A percentile compares a stretch with the other conserved stretches of the same genome.
phyloP scores from a whole-genome alignment of 2,113 vertebrate genomes.

The Bufo bufo region DNA sequence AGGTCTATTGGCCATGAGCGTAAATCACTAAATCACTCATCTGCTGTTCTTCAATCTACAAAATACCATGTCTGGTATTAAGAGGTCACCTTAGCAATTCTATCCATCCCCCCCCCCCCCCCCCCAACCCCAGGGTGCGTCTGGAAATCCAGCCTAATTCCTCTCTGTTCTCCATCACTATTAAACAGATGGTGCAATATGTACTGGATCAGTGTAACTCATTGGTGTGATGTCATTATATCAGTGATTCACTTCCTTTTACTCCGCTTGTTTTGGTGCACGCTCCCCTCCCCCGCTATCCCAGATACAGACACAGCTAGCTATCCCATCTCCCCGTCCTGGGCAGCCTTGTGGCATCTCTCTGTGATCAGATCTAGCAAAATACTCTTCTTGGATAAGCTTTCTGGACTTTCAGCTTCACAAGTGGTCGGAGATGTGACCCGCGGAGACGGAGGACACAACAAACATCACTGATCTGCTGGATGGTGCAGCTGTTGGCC shows the following conservation, averaged over 20 bases:
- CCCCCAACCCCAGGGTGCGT: neutral
- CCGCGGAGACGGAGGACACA: neutral
- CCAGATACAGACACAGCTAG: neutral
- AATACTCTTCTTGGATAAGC: neutral
- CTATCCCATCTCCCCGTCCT: neutral
- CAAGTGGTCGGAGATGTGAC: neutral
- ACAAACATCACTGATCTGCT: neutral
- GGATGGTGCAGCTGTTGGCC: neutral
- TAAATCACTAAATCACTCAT: neutral
- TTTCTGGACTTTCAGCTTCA: neutral
- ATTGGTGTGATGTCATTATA: neutral
- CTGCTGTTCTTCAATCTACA: neutral
- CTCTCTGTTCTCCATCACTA: neutral
- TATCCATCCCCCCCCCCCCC: neutral
- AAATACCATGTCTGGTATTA: neutral
- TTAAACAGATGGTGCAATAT: slow-evolving; percentile 25
- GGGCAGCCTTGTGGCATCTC: neutral
- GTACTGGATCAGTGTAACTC: neutral
- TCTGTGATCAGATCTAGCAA: too few relatives aligned
- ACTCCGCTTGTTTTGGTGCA: neutral
- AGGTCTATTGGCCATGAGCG: neutral
- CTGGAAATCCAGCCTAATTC: slow-evolving; percentile 24
- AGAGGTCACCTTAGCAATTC: slow-evolving; percentile 20
- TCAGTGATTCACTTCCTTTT: slow-evolving; percentile 9
- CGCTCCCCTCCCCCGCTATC: neutral